Percentiles rank a stretch among this genome's conserved stretches.
Evolutionary conservation across 2,888 invertebrate species (phyloP).

Genomic region (Xestoiulus laeticollis): DNA sequence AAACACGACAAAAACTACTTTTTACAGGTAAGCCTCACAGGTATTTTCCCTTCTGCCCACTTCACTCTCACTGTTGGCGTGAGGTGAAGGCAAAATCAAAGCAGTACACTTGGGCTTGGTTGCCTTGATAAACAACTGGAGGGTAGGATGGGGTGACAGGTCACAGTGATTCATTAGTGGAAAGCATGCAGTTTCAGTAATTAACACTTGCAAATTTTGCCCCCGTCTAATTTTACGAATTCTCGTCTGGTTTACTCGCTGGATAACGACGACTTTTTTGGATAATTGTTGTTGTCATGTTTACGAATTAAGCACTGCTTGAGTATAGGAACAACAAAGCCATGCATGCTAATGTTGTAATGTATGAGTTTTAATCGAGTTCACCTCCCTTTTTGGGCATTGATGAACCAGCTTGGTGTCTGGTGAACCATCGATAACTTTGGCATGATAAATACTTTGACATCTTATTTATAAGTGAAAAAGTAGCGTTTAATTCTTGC

Average conservation of each 20-base stretch:
- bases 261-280: neutral
- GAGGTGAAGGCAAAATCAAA: neutral
- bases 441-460: neutral
- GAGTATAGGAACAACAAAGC: neutral
- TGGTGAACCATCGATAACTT: neutral
- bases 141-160: neutral
- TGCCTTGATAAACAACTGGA: slow-evolving; percentile 3
- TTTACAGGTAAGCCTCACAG: neutral
- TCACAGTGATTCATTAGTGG: slow-evolving; percentile 44
- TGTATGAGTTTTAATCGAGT: neutral
- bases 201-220: slow-evolving; percentile 15
- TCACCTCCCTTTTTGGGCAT: neutral
- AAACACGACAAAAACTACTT: neutral
- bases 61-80: neutral
- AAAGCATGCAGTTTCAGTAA: slow-evolving; percentile 47
- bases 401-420: neutral
- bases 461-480: no score
- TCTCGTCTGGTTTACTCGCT: neutral
- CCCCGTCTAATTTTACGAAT: neutral
- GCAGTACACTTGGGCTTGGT: neutral
- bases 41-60: neutral
- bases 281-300: neutral
- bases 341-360: neutral
- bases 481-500: no score
- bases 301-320: neutral